Evolutionary conservation across 2,888 invertebrate species (phyloP).

Genomic region (Hydriomena furcata): DNA sequence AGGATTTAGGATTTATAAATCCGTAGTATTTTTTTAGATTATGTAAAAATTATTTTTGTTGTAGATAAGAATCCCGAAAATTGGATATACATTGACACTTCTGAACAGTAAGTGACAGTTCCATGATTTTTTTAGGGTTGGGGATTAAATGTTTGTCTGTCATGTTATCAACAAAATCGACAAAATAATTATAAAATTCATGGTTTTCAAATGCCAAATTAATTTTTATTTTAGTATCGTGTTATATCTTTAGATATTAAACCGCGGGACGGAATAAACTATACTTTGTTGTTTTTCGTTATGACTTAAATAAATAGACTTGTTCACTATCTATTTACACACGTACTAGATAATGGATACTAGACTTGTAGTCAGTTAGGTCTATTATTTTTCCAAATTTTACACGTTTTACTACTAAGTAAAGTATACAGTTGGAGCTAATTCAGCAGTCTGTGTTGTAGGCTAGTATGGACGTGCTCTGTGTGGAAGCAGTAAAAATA

Average conservation of each 20-base stretch:
- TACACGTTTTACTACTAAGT: no score
- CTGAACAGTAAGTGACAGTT: constrained; percentile 50
- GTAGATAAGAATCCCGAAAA: constrained; percentile 55
- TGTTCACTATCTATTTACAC: no score
- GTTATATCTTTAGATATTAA: constrained; percentile 7
- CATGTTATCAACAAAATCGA: background rate
- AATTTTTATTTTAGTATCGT: constrained; percentile 9
- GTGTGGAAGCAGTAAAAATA: no score
- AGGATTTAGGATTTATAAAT: no score
- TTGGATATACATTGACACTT: constrained; percentile 54
- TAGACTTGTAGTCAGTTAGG: no score
- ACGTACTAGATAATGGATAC: no score
- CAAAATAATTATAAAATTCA: background rate
- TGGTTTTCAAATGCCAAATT: constrained; percentile 23
- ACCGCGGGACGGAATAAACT: constrained; percentile 23
- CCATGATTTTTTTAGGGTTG: background rate
- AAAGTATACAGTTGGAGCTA: no score
- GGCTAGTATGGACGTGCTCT: background rate
- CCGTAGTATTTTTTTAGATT: background rate
- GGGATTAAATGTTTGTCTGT: background rate
- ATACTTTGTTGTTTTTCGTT: background rate
- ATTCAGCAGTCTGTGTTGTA: background rate
- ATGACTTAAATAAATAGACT: background rate
- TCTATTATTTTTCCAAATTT: no score
- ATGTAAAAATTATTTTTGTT: constrained; percentile 48